Percentiles rank a stretch among this genome's conserved stretches.
phyloP scores from a whole-genome alignment of 2,797 vertebrate species.

The Liparis tanakae region DNA sequence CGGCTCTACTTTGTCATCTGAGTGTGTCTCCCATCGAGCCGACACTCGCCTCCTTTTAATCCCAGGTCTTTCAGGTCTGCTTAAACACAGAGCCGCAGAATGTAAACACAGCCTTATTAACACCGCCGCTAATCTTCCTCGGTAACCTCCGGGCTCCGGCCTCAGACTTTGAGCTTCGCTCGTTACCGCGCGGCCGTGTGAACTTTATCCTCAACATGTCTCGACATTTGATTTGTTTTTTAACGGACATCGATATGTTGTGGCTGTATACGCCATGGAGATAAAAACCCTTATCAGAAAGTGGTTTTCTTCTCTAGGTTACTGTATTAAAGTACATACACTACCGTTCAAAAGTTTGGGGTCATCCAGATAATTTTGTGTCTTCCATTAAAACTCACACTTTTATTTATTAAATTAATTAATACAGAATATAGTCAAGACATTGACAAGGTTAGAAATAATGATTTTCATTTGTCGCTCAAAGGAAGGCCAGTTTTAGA shows the following conservation, averaged over 20 bases:
- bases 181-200: conserved; percentile 1
- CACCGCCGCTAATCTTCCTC: conserved; percentile 66
- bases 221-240: conserved; percentile 21
- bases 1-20: conserved; percentile 46
- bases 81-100: conserved; percentile 71
- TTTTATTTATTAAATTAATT: too few species aligned
- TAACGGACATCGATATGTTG: conserved; percentile 17
- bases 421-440: too few species aligned
- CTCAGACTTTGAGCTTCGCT: conserved; percentile 36
- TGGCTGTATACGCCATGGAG: conserved; percentile 8
- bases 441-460: too few species aligned
- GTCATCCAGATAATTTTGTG: too few species aligned
- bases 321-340: conserved; percentile 13
- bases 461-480: too few species aligned
- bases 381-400: too few species aligned
- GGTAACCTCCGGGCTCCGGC: conserved; percentile 55
- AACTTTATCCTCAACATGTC: conserved; percentile 7
- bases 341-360: too few species aligned
- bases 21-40: conserved; percentile 53
- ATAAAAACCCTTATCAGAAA: conserved; percentile 32
- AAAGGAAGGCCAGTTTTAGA: too few species aligned
- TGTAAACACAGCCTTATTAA: conserved; percentile 82
- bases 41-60: conserved; percentile 65
- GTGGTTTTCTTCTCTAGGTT: not conserved
- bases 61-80: conserved; percentile 73